Percentiles rank a stretch among this genome's conserved stretches.
These are phyloP conservation scores for Metalampra italica DNA, from an alignment of 2,888 invertebrate species.

Conservation along the genomic window DNA sequence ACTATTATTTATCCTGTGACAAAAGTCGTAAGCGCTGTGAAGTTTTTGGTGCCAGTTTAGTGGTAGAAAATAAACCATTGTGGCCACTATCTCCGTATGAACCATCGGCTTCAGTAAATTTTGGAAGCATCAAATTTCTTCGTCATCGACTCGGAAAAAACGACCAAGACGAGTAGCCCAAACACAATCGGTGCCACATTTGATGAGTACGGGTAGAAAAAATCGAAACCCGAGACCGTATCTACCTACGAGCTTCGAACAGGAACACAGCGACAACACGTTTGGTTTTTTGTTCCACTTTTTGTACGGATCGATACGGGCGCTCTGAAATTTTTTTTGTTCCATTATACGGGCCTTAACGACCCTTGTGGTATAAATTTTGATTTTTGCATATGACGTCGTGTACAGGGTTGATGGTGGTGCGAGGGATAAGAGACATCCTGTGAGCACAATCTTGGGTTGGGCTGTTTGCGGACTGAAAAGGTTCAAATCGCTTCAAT, in stretches of 20 bases:
- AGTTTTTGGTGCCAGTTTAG: too few species aligned
- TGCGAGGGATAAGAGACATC: background rate
- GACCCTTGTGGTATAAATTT: constrained; percentile 23
- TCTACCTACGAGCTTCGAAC: background rate
- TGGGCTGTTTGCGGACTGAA: too few species aligned
- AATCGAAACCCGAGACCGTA: constrained; percentile 12
- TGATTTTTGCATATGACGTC: constrained; percentile 20
- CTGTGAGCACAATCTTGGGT: too few species aligned
- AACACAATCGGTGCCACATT: background rate
- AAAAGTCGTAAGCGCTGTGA: too few species aligned
- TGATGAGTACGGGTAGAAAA: constrained; percentile 2
- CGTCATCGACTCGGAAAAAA: background rate
- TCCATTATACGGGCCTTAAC: constrained; percentile 17
- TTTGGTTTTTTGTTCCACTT: constrained; percentile 1
- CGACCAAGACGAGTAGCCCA: constrained; percentile 3
- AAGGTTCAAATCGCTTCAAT: too few species aligned
- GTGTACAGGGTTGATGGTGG: background rate
- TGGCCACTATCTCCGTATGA: too few species aligned
- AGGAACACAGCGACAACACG: background rate
- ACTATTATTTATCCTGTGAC: too few species aligned
- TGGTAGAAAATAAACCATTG: too few species aligned
- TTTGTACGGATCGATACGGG: constrained; percentile 22
- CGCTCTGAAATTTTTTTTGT: constrained; percentile 14
- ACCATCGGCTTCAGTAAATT: too few species aligned
- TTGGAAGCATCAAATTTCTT: too few species aligned